Conservation (phyloP, 2,113 vertebrate genomes). For the Boleophthalmus pectinirostris region DNA sequence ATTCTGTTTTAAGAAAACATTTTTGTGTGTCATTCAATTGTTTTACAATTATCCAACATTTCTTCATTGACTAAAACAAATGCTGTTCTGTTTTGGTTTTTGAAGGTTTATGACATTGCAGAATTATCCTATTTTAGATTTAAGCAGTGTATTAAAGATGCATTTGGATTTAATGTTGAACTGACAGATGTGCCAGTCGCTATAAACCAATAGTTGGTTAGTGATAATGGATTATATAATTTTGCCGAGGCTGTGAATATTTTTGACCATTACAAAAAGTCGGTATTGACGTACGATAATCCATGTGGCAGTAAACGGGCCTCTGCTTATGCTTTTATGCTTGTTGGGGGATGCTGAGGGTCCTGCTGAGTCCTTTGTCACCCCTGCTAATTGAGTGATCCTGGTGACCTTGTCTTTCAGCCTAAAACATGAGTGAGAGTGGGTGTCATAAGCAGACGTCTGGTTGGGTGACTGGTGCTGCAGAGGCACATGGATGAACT, state of each 20-base stretch:
- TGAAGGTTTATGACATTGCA: background rate
- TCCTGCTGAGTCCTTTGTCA: slow-evolving; percentile 72
- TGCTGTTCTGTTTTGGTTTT: background rate
- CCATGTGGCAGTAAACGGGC: slow-evolving; percentile 31
- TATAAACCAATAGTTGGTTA: background rate
- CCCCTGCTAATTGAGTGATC: slow-evolving; percentile 72
- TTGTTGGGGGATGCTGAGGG: slow-evolving; percentile 49
- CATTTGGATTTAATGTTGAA: background rate
- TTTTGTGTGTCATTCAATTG: background rate
- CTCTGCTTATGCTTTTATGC: slow-evolving; percentile 43
- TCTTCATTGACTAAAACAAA: background rate
- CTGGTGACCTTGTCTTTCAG: slow-evolving; percentile 61
- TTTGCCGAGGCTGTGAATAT: background rate
- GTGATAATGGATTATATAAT: background rate
- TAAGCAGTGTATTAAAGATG: background rate
- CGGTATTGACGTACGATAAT: background rate
- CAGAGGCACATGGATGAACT: slow-evolving; percentile 5
- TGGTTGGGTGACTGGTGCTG: slow-evolving; percentile 1
- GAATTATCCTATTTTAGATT: background rate
- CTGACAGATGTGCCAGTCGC: background rate
- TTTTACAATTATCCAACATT: background rate
- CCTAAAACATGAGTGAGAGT: slow-evolving; percentile 58
- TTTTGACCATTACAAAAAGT: background rate
- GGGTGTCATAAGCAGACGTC: slow-evolving; percentile 52
- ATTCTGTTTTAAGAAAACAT: too few relatives aligned